Evolutionary conservation across 2,888 invertebrate species (phyloP).

Genomic region (Ormyrus rosae): DNA sequence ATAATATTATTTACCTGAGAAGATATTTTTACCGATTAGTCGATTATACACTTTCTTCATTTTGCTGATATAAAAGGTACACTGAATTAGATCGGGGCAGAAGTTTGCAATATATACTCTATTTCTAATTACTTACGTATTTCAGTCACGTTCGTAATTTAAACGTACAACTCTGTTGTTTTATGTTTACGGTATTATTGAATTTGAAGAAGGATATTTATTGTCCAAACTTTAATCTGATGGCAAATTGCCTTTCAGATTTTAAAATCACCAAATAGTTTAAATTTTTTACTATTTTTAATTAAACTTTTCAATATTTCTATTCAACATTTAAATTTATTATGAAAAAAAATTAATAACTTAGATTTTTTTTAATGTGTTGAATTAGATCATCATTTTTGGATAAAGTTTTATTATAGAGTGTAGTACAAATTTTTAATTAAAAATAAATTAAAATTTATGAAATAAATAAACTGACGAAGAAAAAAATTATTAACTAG

Average conservation of each 20-base stretch:
- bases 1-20: background rate
- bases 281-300: no score
- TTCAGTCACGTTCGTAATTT: conserved; percentile 60
- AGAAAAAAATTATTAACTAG: background rate
- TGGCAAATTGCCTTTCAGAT: no score
- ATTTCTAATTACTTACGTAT: conserved; percentile 63
- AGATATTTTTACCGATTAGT: background rate
- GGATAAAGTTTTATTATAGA: no score
- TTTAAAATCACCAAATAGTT: no score
- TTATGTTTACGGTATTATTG: conserved; percentile 20
- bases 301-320: no score
- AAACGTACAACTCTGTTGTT: conserved; percentile 2
- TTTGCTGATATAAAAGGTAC: background rate
- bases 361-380: no score
- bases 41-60: conserved; percentile 31
- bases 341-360: no score
- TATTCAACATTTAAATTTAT: no score
- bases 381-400: no score
- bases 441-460: no score
- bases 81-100: conserved; percentile 32
- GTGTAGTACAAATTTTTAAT: no score
- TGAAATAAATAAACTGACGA: no score
- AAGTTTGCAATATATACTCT: conserved; percentile 63
- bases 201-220: conserved; percentile 11
- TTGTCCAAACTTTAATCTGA: background rate